Percentiles rank a stretch among this genome's conserved stretches.
These are phyloP conservation scores for Drosophila setosimentum DNA, from an alignment of 2,888 invertebrate species.

Conservation along the genomic window DNA sequence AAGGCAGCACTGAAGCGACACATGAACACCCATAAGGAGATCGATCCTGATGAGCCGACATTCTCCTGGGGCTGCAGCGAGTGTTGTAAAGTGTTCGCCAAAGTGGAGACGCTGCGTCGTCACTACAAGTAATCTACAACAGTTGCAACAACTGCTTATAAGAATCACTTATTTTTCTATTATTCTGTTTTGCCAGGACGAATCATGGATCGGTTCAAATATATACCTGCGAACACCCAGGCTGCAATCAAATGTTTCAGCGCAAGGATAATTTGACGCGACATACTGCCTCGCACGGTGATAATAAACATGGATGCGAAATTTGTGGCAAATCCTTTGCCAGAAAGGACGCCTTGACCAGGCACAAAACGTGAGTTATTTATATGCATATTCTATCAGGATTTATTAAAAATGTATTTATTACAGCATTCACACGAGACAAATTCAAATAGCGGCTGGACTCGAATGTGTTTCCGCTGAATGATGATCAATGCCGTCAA, in stretches of 20 bases:
- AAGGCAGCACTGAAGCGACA: conserved; percentile 46
- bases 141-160: not conserved
- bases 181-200: conserved; percentile 26
- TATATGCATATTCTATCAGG: not conserved
- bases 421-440: conserved; percentile 36
- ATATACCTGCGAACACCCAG: conserved; percentile 32
- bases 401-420: not conserved
- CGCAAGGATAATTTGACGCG: conserved; percentile 49
- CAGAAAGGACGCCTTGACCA: conserved; percentile 41
- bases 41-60: conserved; percentile 22
- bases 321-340: conserved; percentile 49
- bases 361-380: conserved; percentile 39
- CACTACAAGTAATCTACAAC: conserved; percentile 33
- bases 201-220: conserved; percentile 35
- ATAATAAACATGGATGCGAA: conserved; percentile 41
- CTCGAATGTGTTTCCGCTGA: not conserved
- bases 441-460: not conserved
- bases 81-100: conserved; percentile 37
- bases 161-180: not conserved
- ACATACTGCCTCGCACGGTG: conserved; percentile 44
- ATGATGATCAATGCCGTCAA: not conserved
- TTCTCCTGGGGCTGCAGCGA: conserved; percentile 33
- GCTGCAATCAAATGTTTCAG: conserved; percentile 58
- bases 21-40: conserved; percentile 21
- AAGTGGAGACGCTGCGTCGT: conserved; percentile 44